Base-by-base conservation (phyloP, 2,797 vertebrate genomes). In the Pygocentrus nattereri region DNA sequence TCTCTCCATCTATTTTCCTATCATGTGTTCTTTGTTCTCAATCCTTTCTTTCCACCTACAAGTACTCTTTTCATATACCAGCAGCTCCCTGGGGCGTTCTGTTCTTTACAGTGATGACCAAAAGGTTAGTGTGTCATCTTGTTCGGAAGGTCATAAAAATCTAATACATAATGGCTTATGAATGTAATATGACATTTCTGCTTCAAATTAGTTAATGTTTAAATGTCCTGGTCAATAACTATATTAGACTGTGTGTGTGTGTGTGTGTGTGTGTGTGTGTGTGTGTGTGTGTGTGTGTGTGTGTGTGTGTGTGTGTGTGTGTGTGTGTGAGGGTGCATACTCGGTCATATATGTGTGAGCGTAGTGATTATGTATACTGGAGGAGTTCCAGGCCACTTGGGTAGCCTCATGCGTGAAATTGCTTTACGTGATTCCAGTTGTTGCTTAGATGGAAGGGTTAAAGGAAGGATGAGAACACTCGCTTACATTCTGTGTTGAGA, bases 401-500 rank as follows among this genome's bases (percentile, higher is more conserved):
- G 74, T 72, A 49, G 61, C 27, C 74, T 86, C 85, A 86, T 86
- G 81, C 85, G 38, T 88, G 87, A 86, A 88, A 88, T 88, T 83
- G 81, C 75, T 84, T 85, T 86, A 84, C 83, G 85, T 62, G 85
- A 85, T 82, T 83, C 77, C 65, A 71, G 81, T 79, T 83, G 81
- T 83, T 59, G 21, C 69, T 85, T 83, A 74, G 81, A 83, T 83
- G 62, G 74, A 76, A 79, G 75, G 72, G 84, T 74, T 80, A 74
- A 77, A 74, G 56, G 61, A 77, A 50, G 64, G 61, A 80, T 49
- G 61, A 76, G 27, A 27, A 47, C 70, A 81, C 62, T 34, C 38
- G 19, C 62, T 52, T 81, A 74, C 41, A 50, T 71, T 65, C 77
- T 67, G 34, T 70, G 68, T 56, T 56, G 61, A 72, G 41, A 52